Percentiles rank a stretch among this genome's conserved stretches.
Conservation (phyloP, 2,113 vertebrate genomes). For the Ranitomeya imitator region DNA sequence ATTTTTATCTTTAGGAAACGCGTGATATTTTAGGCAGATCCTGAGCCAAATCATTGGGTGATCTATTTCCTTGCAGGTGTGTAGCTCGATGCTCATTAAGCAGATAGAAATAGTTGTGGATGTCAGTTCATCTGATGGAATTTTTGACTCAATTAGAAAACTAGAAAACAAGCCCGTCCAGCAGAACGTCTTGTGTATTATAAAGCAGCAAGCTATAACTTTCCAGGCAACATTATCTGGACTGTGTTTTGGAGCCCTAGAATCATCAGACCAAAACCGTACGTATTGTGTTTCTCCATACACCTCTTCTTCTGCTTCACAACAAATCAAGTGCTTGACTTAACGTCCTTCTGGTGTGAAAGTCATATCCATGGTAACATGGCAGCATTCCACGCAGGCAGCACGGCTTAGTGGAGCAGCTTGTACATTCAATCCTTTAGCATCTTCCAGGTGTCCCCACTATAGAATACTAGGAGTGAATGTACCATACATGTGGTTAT, state of each 20-base stretch:
- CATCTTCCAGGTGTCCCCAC: constrained; percentile 33
- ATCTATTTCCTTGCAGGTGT: constrained; percentile 37
- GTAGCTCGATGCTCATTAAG: constrained; percentile 7
- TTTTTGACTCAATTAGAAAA: constrained; percentile 11
- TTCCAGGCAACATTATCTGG: constrained; percentile 13
- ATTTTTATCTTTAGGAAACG: constrained; percentile 10
- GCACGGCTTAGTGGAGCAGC: constrained; percentile 38
- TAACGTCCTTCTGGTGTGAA: constrained; percentile 54
- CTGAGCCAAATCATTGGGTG: constrained; percentile 20
- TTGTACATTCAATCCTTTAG: constrained; percentile 33
- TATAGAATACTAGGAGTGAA: not conserved
- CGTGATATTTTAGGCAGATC: constrained; percentile 31
- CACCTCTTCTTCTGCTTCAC: constrained; percentile 23
- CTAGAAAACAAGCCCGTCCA: not conserved
- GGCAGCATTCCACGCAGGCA: constrained; percentile 50
- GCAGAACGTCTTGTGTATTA: not conserved
- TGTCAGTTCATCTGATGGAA: constrained; percentile 16
- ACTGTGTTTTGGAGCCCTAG: not conserved
- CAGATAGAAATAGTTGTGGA: constrained; percentile 27
- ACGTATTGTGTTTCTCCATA: constrained; percentile 42
- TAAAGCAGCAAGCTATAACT: not conserved
- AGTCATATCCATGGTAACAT: constrained; percentile 58
- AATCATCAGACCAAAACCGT: constrained; percentile 34
- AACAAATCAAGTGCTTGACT: constrained; percentile 51
- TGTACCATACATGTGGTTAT: not conserved